Evolutionary conservation across 2,113 vertebrate species (phyloP).

Genomic region (Agapornis roseicollis): DNA sequence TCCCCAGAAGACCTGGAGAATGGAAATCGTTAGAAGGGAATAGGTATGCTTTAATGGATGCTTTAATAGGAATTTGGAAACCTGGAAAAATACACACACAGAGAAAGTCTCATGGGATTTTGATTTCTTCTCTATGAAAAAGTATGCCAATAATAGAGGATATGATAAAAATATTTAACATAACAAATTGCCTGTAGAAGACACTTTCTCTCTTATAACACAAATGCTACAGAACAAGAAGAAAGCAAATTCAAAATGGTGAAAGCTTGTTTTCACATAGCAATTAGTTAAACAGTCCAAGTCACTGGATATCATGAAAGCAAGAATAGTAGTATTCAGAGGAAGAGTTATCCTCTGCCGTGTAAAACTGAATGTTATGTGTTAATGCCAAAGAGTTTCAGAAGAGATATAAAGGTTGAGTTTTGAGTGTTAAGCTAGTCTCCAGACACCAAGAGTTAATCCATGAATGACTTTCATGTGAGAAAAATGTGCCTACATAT

Average conservation of each 20-base stretch:
- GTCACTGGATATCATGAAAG: background rate
- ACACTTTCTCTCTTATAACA: background rate
- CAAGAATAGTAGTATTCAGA: background rate
- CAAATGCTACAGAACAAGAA: background rate
- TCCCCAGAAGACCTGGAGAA: background rate
- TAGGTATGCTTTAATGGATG: background rate
- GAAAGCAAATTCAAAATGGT: background rate
- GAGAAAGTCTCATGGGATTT: background rate
- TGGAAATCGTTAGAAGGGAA: background rate
- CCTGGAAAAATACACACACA: background rate
- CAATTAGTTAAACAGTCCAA: background rate
- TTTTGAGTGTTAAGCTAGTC: background rate
- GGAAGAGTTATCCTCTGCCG: background rate
- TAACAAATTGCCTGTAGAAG: background rate
- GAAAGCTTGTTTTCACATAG: background rate
- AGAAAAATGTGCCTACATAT: rapidly evolving
- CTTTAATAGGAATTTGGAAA: background rate
- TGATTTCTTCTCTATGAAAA: background rate
- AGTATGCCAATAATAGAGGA: background rate
- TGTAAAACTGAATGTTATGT: background rate
- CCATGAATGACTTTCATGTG: background rate
- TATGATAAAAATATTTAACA: background rate
- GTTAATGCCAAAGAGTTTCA: background rate
- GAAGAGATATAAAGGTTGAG: background rate
- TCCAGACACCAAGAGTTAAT: background rate